phyloP scores from a whole-genome alignment of 2,888 invertebrate species.

The Stenodera caucasica region DNA sequence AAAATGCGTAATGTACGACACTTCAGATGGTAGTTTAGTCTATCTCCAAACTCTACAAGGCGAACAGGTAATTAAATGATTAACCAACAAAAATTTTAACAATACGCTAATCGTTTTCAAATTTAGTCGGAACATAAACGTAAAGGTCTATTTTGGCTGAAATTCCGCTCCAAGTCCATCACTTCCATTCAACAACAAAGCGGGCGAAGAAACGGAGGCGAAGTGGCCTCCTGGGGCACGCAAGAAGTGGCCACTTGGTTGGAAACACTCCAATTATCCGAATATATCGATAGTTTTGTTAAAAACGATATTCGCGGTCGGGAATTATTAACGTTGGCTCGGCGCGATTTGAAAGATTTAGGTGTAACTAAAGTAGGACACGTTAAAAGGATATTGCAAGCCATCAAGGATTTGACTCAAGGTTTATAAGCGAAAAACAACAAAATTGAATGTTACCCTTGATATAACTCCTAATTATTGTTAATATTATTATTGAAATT shows the following conservation, averaged over 20 bases:
- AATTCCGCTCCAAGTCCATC: constrained; percentile 59
- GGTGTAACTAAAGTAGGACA: constrained; percentile 96
- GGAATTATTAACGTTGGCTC: constrained; percentile 82
- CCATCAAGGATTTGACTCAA: constrained; percentile 77
- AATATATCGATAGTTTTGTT: constrained; percentile 89
- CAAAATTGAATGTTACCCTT: not conserved
- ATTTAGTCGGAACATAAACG: constrained; percentile 57
- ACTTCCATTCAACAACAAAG: constrained; percentile 55
- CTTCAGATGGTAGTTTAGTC: constrained; percentile 60
- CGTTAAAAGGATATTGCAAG: constrained; percentile 91
- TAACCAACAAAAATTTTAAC: not conserved
- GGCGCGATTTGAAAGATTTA: constrained; percentile 85
- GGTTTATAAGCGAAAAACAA: constrained; percentile 43
- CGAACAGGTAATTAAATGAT: constrained; percentile 56
- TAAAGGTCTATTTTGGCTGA: constrained; percentile 71
- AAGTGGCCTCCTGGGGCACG: constrained; percentile 76
- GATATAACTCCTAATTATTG: not conserved
- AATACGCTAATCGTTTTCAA: not conserved
- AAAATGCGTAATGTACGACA: constrained; percentile 66
- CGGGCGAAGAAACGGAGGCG: constrained; percentile 57
- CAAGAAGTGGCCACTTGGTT: constrained; percentile 91
- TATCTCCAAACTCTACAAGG: constrained; percentile 61
- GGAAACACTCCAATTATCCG: constrained; percentile 82
- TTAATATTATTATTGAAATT: not conserved
- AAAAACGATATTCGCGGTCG: constrained; percentile 90